Evolutionary conservation across 2,113 vertebrate genomes (phyloP).

Genomic region (Nycticryphes semicollaris): DNA sequence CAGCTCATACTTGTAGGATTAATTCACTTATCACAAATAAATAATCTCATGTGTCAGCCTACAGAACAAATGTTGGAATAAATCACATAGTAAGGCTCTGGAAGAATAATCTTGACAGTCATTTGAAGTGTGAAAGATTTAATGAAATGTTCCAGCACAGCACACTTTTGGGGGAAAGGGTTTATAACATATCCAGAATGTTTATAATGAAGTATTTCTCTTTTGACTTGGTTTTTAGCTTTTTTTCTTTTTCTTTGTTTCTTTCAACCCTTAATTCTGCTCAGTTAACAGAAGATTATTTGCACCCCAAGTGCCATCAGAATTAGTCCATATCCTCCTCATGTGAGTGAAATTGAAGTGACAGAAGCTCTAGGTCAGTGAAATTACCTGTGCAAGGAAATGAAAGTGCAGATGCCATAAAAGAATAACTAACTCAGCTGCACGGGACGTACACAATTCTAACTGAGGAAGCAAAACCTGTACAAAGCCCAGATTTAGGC

Average conservation of each 20-base stretch:
- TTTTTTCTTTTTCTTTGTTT: background rate
- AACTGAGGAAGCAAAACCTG: background rate
- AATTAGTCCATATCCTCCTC: background rate
- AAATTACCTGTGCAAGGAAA: background rate
- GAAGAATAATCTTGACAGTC: background rate
- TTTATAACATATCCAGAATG: background rate
- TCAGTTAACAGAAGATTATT: background rate
- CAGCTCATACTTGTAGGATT: background rate
- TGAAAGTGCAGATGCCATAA: background rate
- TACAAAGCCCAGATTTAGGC: background rate
- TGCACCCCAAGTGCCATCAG: background rate
- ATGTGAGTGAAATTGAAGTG: background rate
- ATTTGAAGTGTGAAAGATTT: background rate
- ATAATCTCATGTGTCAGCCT: background rate
- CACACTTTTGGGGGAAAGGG: background rate
- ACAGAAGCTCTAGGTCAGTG: background rate
- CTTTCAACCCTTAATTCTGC: background rate
- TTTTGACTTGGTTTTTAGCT: background rate
- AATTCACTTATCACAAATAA: conserved; percentile 15
- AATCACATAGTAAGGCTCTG: background rate
- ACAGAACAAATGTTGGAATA: background rate
- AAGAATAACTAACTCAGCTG: background rate
- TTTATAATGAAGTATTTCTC: background rate
- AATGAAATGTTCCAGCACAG: background rate
- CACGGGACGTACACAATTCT: background rate